Percentiles rank a stretch among this genome's conserved stretches.
phyloP scores from a whole-genome alignment of 2,113 vertebrate species.

The Nycticebus coucang region DNA sequence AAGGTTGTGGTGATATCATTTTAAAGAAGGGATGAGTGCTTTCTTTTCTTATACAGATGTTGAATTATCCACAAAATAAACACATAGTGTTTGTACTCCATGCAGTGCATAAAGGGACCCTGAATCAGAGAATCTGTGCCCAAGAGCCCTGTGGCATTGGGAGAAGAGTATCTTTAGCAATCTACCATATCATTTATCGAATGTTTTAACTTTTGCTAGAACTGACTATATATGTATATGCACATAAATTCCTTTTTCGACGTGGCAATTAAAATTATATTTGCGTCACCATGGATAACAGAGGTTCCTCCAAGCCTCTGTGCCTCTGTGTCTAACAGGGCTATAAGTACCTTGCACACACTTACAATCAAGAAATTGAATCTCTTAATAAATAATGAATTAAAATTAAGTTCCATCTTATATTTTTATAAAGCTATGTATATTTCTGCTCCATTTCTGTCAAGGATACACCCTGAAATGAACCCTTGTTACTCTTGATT shows the following conservation, averaged over 20 bases:
- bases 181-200: neutral
- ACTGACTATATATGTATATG: neutral
- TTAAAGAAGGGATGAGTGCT: neutral
- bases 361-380: neutral
- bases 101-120: fast-evolving
- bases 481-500: neutral
- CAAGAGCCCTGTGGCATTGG: fast-evolving
- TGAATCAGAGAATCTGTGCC: neutral
- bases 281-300: neutral
- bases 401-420: neutral
- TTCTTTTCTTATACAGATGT: neutral
- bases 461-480: neutral
- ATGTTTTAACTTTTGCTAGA: neutral
- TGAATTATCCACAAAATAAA: neutral
- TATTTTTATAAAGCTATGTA: neutral
- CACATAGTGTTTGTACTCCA: neutral
- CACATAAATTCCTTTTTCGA: neutral
- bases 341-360: neutral
- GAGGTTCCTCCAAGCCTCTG: neutral
- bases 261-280: neutral
- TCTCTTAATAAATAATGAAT: neutral
- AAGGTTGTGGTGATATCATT: neutral
- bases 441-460: neutral
- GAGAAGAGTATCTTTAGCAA: neutral
- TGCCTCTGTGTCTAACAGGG: neutral